Percentiles rank a stretch among this genome's conserved stretches.
Evolutionary conservation across 2,888 invertebrate species (phyloP).

Genomic region (Volucella bombylans): DNA sequence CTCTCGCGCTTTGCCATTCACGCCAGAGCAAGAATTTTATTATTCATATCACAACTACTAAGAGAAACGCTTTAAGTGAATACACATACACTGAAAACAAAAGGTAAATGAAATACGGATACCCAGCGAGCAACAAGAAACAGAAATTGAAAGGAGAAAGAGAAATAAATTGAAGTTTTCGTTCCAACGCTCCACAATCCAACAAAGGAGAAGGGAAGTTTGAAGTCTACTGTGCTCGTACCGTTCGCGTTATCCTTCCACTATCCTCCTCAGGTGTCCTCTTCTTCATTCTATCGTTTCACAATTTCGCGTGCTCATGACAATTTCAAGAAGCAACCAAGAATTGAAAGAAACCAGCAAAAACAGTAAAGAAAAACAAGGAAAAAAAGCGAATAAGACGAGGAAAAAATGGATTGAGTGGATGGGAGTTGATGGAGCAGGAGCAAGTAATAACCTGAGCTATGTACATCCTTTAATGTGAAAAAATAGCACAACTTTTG

Average conservation of each 20-base stretch:
- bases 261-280: slow-evolving; percentile 33
- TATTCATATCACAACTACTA: slow-evolving; percentile 80
- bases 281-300: slow-evolving; percentile 27
- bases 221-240: slow-evolving; percentile 17
- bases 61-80: slow-evolving; percentile 60
- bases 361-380: slow-evolving; percentile 53
- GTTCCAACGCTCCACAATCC: background rate
- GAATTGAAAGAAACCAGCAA: slow-evolving; percentile 42
- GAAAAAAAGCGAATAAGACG: slow-evolving; percentile 72
- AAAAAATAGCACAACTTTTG: slow-evolving; percentile 61
- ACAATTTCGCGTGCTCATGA: slow-evolving; percentile 67
- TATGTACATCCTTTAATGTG: slow-evolving; percentile 1
- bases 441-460: background rate
- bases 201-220: slow-evolving; percentile 4
- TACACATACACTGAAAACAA: slow-evolving; percentile 8
- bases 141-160: slow-evolving; percentile 6
- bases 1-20: slow-evolving; percentile 55
- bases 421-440: slow-evolving; percentile 59
- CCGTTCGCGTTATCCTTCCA: slow-evolving; percentile 23
- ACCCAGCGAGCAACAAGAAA: background rate
- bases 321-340: slow-evolving; percentile 64
- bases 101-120: slow-evolving; percentile 2
- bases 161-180: slow-evolving; percentile 13
- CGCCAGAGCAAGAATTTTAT: slow-evolving; percentile 77
- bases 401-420: slow-evolving; percentile 65